Percentiles rank a stretch among this genome's conserved stretches.
phyloP scores from a whole-genome alignment of 1,140 invertebrate species.

The Drosophila pandora region DNA sequence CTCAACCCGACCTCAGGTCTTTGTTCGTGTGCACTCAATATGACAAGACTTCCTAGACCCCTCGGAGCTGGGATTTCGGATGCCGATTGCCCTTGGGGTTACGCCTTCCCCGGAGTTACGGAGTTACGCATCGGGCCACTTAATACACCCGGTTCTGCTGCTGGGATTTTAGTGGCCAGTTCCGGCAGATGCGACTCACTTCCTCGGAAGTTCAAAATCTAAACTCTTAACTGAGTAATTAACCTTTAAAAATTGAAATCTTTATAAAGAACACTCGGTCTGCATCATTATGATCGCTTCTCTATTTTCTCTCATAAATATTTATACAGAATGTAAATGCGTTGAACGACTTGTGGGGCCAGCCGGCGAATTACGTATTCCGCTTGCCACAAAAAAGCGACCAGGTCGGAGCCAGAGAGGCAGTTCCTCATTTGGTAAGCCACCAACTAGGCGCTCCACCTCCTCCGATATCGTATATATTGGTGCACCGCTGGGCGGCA shows the following conservation, averaged over 20 bases:
- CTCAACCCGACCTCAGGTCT: conserved; percentile 32
- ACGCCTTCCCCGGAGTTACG: conserved; percentile 3
- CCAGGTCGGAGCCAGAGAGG: conserved; percentile 26
- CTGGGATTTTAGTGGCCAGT: conserved; percentile 29
- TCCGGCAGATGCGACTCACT: conserved; percentile 20
- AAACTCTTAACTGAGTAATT: background rate
- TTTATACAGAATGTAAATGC: conserved; percentile 72
- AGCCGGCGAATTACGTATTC: conserved; percentile 64
- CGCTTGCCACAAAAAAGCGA: conserved; percentile 50
- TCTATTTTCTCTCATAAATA: conserved; percentile 76
- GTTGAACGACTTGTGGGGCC: conserved; percentile 62
- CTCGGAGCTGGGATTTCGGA: conserved; percentile 25
- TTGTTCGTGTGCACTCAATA: conserved; percentile 76
- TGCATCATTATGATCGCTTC: conserved; percentile 60
- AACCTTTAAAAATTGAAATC: conserved; percentile 4
- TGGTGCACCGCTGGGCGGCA: conserved; percentile 47
- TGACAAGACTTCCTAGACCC: conserved; percentile 59
- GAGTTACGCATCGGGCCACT: conserved; percentile 38
- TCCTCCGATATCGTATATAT: conserved; percentile 23
- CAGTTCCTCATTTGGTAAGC: conserved; percentile 75
- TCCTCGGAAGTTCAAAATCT: background rate
- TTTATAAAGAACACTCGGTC: background rate
- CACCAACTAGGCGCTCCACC: conserved; percentile 69
- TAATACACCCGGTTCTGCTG: conserved; percentile 22
- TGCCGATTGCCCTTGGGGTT: conserved; percentile 7